Evolutionary conservation across 1,140 invertebrate genomes (phyloP).

Genomic region (Geopemphigus sp.): DNA sequence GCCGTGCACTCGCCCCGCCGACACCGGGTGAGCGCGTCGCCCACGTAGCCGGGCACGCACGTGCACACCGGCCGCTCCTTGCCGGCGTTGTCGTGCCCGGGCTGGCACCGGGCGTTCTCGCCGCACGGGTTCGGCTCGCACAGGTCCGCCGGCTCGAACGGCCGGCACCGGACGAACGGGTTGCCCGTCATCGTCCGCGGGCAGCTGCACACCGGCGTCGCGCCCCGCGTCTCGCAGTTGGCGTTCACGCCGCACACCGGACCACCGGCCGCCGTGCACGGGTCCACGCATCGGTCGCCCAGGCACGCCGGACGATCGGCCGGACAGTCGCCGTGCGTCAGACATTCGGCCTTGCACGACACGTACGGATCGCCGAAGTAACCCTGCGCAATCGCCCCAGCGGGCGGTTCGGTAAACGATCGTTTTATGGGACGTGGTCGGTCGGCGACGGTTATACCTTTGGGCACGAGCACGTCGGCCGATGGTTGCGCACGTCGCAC

Average conservation of each 20-base stretch:
- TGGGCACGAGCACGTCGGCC: slow-evolving; percentile 77
- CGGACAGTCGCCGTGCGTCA: slow-evolving; percentile 71
- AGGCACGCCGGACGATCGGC: slow-evolving; percentile 73
- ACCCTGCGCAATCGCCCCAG: too few species aligned
- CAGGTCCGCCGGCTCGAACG: slow-evolving; percentile 77
- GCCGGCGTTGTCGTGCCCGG: slow-evolving; percentile 75
- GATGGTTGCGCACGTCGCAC: slow-evolving; percentile 74
- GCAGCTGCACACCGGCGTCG: slow-evolving; percentile 80
- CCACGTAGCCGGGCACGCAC: slow-evolving; percentile 74
- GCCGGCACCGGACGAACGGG: slow-evolving; percentile 77
- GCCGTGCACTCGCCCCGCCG: slow-evolving; percentile 71
- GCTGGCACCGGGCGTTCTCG: slow-evolving; percentile 74
- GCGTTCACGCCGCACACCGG: slow-evolving; percentile 78
- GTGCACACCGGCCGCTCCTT: slow-evolving; percentile 80
- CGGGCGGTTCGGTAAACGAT: too few species aligned
- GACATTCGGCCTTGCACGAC: slow-evolving; percentile 73
- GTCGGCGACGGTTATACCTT: too few species aligned
- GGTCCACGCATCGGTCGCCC: slow-evolving; percentile 76
- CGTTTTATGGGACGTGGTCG: too few species aligned
- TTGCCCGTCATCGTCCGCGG: slow-evolving; percentile 82
- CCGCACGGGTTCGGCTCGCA: slow-evolving; percentile 84
- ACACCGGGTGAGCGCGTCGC: slow-evolving; percentile 73
- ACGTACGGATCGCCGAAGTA: slow-evolving; percentile 72
- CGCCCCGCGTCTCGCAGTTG: slow-evolving; percentile 72
- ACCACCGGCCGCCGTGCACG: slow-evolving; percentile 69